phyloP scores from a whole-genome alignment of 2,113 vertebrate genomes.

The Kobus ellipsiprymnus region DNA sequence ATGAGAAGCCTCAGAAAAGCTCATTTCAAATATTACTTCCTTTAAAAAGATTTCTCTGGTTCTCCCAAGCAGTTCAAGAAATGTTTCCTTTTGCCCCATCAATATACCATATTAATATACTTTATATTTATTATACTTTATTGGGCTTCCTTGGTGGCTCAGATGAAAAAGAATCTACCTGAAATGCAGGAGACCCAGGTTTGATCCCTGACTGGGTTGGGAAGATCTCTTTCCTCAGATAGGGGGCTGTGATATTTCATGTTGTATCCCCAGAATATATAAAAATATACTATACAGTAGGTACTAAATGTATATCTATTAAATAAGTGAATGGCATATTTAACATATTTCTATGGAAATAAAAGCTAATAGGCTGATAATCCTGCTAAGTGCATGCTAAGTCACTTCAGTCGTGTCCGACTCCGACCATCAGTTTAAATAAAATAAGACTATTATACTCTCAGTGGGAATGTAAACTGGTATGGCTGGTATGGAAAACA shows the following conservation, averaged over 20 bases:
- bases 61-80: neutral
- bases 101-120: neutral
- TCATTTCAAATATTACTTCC: neutral
- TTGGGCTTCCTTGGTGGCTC: neutral
- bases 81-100: neutral
- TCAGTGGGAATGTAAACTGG: neutral
- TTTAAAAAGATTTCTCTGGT: neutral
- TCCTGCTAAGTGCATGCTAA: neutral
- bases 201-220: neutral
- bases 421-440: neutral
- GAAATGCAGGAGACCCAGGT: neutral
- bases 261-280: neutral
- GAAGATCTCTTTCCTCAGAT: neutral
- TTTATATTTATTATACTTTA: neutral
- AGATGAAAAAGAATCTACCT: neutral
- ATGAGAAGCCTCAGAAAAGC: neutral
- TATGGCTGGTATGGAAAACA: neutral
- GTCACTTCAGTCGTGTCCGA: neutral
- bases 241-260: neutral
- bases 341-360: neutral
- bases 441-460: neutral
- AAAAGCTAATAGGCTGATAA: neutral
- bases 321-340: neutral
- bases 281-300: neutral
- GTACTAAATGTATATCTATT: neutral